These are phyloP conservation scores for Temnothorax unifasciatus DNA, from an alignment of 2,888 invertebrate genomes.

Conservation along the genomic window DNA sequence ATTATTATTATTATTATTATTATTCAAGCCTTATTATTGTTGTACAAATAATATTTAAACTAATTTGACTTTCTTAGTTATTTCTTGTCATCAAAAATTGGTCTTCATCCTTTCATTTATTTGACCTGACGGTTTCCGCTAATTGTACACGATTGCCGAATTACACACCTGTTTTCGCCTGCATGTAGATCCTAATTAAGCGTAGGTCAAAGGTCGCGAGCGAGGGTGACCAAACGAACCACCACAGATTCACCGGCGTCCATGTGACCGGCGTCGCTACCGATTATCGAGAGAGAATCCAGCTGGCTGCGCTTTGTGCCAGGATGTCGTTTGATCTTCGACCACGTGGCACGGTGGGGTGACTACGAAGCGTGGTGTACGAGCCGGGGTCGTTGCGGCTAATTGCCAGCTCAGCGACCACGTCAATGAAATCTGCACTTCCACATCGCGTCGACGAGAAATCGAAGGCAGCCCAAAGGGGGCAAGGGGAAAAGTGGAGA, in stretches of 20 bases:
- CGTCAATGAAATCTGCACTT: slow-evolving; percentile 77
- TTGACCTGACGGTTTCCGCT: neutral
- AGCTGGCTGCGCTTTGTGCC: slow-evolving; percentile 74
- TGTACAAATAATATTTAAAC: neutral
- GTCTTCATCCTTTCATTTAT: neutral
- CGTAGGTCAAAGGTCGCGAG: slow-evolving; percentile 53
- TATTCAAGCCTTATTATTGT: neutral
- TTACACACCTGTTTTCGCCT: slow-evolving; percentile 54
- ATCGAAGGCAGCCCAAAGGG: slow-evolving; percentile 39
- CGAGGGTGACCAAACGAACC: slow-evolving; percentile 56
- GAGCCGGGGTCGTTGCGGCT: slow-evolving; percentile 72
- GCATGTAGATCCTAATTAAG: slow-evolving; percentile 67
- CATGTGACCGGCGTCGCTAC: slow-evolving; percentile 56
- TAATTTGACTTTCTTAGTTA: neutral
- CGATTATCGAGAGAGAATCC: slow-evolving; percentile 73
- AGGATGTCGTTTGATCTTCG: slow-evolving; percentile 79
- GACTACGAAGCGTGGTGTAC: slow-evolving; percentile 55
- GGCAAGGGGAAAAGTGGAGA: slow-evolving; percentile 28
- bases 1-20: slow-evolving; percentile 5
- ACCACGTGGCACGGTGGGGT: slow-evolving; percentile 76
- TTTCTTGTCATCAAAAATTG: neutral
- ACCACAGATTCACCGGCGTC: slow-evolving; percentile 44
- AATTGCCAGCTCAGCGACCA: slow-evolving; percentile 76
- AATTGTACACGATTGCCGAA: slow-evolving; percentile 3
- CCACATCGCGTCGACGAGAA: slow-evolving; percentile 56